phyloP scores from a whole-genome alignment of 2,797 vertebrate species.

The Anolis apletophallus region DNA sequence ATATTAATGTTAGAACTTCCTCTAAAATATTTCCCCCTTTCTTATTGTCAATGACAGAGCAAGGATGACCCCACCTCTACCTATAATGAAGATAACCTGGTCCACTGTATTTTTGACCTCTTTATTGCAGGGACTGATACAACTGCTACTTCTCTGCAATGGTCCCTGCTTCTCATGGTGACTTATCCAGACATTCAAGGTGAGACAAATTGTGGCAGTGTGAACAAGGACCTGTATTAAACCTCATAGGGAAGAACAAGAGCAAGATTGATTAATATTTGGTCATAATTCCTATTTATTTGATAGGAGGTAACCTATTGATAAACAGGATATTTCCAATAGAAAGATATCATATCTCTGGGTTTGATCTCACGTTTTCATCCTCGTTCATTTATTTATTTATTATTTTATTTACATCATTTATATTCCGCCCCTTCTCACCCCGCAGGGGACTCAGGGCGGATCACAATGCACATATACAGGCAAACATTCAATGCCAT shows the following conservation, averaged over 20 bases:
- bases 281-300: background rate
- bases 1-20: no score
- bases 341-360: background rate
- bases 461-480: no score
- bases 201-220: background rate
- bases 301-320: background rate
- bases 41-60: slow-evolving; percentile 41
- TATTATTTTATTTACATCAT: no score
- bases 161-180: slow-evolving; percentile 8
- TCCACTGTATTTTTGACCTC: slow-evolving; percentile 50
- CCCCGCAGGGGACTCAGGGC: no score
- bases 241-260: background rate
- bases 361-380: background rate
- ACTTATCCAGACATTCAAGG: slow-evolving; percentile 27
- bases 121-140: slow-evolving; percentile 56
- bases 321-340: background rate
- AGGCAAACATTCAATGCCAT: no score
- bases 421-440: no score
- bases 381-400: no score
- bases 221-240: background rate
- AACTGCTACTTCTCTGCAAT: slow-evolving; percentile 1
- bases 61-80: slow-evolving; percentile 49
- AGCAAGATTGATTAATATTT: background rate
- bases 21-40: background rate
- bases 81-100: slow-evolving; percentile 62